Evolutionary conservation across 2,113 vertebrate species (phyloP).

Genomic region (Trochalopteron elliotii): DNA sequence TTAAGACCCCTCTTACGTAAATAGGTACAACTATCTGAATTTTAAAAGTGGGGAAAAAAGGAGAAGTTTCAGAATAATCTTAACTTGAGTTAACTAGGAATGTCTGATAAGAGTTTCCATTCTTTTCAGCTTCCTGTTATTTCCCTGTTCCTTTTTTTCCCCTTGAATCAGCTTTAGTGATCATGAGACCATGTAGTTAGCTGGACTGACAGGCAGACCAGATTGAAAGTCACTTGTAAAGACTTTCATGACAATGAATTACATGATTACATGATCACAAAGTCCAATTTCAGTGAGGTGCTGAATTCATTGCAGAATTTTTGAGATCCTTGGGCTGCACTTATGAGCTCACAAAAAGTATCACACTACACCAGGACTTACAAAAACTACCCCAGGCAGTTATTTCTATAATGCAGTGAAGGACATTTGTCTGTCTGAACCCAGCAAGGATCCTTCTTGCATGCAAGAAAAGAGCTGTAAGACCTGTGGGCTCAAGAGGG

Average conservation of each 20-base stretch:
- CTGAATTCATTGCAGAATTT: neutral
- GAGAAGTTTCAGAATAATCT: neutral
- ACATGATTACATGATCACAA: neutral
- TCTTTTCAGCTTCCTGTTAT: neutral
- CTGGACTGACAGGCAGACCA: neutral
- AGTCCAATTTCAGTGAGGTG: neutral
- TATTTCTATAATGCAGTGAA: neutral
- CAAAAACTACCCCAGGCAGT: neutral
- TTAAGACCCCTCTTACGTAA: neutral
- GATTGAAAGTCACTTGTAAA: neutral
- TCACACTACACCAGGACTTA: neutral
- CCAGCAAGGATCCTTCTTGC: neutral
- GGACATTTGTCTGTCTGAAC: neutral
- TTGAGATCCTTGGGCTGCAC: neutral
- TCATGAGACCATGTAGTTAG: neutral
- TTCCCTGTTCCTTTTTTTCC: neutral
- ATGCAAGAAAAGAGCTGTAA: neutral
- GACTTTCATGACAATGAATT: neutral
- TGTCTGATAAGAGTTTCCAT: neutral
- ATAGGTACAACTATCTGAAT: neutral
- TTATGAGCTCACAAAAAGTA: fast-evolving
- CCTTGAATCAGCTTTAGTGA: constrained; percentile 17
- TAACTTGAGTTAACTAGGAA: neutral
- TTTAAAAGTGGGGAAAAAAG: neutral
- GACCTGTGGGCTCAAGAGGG: neutral